Evolutionary conservation across 1,140 invertebrate genomes (phyloP), one percentile per base, ranked within the genome.

Genomic region (Cephus cinctus): DNA sequence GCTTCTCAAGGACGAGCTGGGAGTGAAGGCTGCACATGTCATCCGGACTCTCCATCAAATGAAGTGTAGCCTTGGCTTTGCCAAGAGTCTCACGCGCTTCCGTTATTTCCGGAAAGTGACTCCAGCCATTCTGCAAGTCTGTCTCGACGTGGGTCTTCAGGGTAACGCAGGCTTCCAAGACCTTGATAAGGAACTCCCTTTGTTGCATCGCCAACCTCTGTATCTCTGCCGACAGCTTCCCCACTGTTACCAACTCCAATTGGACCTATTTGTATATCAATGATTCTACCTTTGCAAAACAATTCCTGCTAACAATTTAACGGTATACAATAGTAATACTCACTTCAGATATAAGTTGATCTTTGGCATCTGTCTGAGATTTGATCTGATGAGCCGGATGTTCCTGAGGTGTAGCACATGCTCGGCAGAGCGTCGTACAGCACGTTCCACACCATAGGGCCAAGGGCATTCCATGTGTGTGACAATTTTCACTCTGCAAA

Each of bases 381-480:
- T 85, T 84, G 23, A 87, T 79, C 66, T 80, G 80, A 71, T 88
- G 86, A 15, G 74, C 79, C 3, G 77, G 69, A 54, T 88, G 86
- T 42, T 85, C 81, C 34, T 79, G 75, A 6, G 80, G 81, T 12
- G 79, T 78, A 3, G 83, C 82, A 62, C 87, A 89, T 5, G 81
- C 83, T 47, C 83, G 77, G 59, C 87, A 89, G 11, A 88, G 71
- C 16, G 80, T 71, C 15, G 72, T 72, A 36, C 79, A 79, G 63
- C 87, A 90, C n/a, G 78, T 82, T 43, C 80, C 80, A 65, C 87
- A 89, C 86, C 86, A 89, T 12, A 86, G 70, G 20, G 84, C 81
- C 47, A 83, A 68, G 15, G 87, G 86, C 83, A 87, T 86, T 32
- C 81, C 83, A 66, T 88, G 87, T 39, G 82, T 81, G 59, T 83